Evolutionary conservation across 2,888 invertebrate genomes (phyloP).

Genomic region (Phymatocera aterrima): DNA sequence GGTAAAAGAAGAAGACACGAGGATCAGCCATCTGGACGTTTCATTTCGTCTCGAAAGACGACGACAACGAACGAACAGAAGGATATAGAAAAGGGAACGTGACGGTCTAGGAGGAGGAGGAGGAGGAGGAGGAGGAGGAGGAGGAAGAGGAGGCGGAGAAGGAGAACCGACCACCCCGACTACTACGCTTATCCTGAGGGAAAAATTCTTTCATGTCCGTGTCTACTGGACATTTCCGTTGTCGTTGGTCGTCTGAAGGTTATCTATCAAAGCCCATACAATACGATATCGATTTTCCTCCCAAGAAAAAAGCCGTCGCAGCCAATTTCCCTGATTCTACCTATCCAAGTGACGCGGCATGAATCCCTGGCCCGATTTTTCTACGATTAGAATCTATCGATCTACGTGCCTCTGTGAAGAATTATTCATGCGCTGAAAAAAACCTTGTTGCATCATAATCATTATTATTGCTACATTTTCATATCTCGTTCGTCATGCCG

Average conservation of each 20-base stretch:
- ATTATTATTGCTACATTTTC: too few species aligned
- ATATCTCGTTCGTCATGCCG: too few species aligned
- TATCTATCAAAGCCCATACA: too few species aligned
- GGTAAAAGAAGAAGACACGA: not conserved
- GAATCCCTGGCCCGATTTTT: too few species aligned
- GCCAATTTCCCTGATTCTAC: not conserved
- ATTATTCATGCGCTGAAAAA: too few species aligned
- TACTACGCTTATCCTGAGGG: not conserved
- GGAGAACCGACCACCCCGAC: too few species aligned
- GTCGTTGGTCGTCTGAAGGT: not conserved
- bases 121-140: not conserved
- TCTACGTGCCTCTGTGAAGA: too few species aligned
- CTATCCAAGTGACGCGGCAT: not conserved
- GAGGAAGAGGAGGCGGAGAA: too few species aligned
- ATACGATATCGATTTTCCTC: not conserved
- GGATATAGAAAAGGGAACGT: not conserved
- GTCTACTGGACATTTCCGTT: constrained; percentile 17
- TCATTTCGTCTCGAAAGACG: constrained; percentile 31
- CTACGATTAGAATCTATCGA: too few species aligned
- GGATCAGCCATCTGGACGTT: constrained; percentile 44
- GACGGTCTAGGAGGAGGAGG: not conserved
- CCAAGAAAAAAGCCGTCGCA: too few species aligned
- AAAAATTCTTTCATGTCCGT: constrained; percentile 33
- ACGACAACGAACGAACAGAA: not conserved
- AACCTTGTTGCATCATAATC: too few species aligned